A percentile compares a stretch with the other conserved stretches of the same genome.
Conservation (phyloP, 1,140 invertebrate species). For the Sipha flava region DNA sequence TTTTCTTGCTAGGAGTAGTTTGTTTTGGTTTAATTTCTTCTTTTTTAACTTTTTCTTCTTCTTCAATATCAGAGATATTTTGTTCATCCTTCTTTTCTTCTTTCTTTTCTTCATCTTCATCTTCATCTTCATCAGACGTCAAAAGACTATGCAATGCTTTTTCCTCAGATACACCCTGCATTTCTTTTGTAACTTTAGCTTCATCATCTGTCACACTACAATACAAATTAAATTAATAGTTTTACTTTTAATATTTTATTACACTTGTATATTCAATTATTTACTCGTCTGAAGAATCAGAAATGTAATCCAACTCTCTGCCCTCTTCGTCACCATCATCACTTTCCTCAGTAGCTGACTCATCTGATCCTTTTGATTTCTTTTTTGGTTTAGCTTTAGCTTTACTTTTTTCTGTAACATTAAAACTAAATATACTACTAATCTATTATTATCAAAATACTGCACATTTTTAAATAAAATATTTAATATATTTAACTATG, state of each 20-base stretch:
- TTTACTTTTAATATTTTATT: not conserved
- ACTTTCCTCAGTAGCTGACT: conserved; percentile 88
- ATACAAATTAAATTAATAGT: not conserved
- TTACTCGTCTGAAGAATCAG: conserved; percentile 66
- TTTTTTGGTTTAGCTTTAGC: conserved; percentile 53
- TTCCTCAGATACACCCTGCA: conserved; percentile 63
- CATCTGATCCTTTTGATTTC: conserved; percentile 64
- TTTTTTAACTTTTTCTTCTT: conserved; percentile 56
- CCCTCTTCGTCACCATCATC: conserved; percentile 95
- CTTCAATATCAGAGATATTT: conserved; percentile 44
- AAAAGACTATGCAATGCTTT: conserved; percentile 77
- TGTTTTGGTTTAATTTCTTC: conserved; percentile 42
- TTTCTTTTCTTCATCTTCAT: conserved; percentile 81
- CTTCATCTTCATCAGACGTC: conserved; percentile 81
- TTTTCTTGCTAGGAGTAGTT: conserved; percentile 44
- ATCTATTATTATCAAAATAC: no score
- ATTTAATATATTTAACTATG: no score
- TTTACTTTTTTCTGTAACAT: conserved; percentile 1
- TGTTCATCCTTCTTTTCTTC: conserved; percentile 47
- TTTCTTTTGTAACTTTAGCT: conserved; percentile 60
- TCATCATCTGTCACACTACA: conserved; percentile 65
- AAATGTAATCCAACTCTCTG: conserved; percentile 77
- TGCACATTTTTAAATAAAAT: no score
- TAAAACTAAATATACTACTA: not conserved
- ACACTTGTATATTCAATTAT: conserved; percentile 29